Percentiles rank a stretch among this genome's conserved stretches.
These are phyloP conservation scores for Lepus europaeus DNA, from an alignment of 2,113 vertebrate species.

Conservation along the genomic window DNA sequence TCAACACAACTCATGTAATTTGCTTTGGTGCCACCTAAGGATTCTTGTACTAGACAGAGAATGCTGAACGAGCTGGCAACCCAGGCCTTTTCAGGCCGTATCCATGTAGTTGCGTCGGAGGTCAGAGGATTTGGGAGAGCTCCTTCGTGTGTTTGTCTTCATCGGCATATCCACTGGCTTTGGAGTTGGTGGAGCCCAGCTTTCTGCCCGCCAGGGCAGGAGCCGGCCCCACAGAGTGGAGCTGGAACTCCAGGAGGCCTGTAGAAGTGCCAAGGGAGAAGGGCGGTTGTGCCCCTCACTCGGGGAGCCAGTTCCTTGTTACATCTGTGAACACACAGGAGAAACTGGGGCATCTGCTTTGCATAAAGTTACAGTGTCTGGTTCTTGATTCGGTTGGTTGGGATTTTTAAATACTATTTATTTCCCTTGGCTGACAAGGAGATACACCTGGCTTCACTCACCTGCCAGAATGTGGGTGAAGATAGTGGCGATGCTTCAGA, in stretches of 20 bases:
- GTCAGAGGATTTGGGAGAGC: neutral
- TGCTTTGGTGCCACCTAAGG: neutral
- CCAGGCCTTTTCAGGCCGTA: neutral
- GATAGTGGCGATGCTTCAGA: conserved; percentile 14
- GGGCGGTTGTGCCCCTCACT: neutral
- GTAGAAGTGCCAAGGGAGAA: neutral
- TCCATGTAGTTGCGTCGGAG: neutral
- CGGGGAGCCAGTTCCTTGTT: neutral
- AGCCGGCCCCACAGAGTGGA: neutral
- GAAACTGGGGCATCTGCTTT: conserved; percentile 57
- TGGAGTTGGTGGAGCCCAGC: conserved; percentile 38
- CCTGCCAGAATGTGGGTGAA: neutral
- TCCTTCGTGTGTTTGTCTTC: neutral
- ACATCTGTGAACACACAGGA: neutral
- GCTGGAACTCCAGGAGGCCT: neutral
- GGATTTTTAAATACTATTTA: conserved; percentile 37
- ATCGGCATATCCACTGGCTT: conserved; percentile 5
- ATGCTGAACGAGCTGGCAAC: neutral
- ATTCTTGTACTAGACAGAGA: neutral
- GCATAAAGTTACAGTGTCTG: neutral
- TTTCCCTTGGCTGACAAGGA: conserved; percentile 52
- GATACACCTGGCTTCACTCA: conserved; percentile 64
- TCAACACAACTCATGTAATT: conserved; percentile 29
- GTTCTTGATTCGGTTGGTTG: conserved; percentile 8
- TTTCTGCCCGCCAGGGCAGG: neutral